Percentiles rank a stretch among this genome's conserved stretches.
Evolutionary conservation across 1,140 invertebrate species (phyloP).

Genomic region (Zaprionus ghesquierei): DNA sequence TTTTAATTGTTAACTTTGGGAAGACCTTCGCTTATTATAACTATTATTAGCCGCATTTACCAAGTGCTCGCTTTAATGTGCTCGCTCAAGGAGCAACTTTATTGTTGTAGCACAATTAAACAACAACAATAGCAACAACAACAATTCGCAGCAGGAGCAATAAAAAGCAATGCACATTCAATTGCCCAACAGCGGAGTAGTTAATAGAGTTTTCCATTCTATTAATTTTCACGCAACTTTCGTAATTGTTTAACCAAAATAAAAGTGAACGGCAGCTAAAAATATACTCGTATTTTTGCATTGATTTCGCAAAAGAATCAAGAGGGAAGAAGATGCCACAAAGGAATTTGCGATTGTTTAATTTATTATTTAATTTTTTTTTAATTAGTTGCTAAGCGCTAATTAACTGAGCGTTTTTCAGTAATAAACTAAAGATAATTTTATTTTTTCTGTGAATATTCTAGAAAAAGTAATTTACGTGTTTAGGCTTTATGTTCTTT

Average conservation of each 20-base stretch:
- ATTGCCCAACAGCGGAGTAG: constrained; percentile 35
- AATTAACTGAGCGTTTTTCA: not conserved
- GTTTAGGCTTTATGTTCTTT: too few species aligned
- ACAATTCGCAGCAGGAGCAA: not conserved
- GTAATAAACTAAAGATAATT: not conserved
- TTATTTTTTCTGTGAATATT: too few species aligned
- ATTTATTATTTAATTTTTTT: not conserved
- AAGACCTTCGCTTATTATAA: constrained; percentile 14
- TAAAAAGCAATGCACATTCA: constrained; percentile 25
- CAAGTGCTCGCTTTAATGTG: not conserved
- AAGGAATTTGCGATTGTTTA: not conserved
- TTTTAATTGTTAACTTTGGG: constrained; percentile 8
- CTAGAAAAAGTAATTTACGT: too few species aligned
- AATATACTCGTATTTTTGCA: not conserved
- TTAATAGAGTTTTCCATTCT: constrained; percentile 43
- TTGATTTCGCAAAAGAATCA: constrained; percentile 58
- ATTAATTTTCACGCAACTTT: constrained; percentile 64
- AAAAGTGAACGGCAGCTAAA: constrained; percentile 59
- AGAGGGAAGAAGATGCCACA: constrained; percentile 21
- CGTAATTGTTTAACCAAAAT: constrained; percentile 58
- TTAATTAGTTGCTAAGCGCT: constrained; percentile 24
- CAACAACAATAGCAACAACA: not conserved
- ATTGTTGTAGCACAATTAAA: not conserved
- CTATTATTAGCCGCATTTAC: not conserved
- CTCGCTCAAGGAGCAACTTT: constrained; percentile 9